Evolutionary conservation across 2,888 invertebrate genomes (phyloP), one percentile per base, ranked within the genome.

Genomic region (Drosophila meridionalis): DNA sequence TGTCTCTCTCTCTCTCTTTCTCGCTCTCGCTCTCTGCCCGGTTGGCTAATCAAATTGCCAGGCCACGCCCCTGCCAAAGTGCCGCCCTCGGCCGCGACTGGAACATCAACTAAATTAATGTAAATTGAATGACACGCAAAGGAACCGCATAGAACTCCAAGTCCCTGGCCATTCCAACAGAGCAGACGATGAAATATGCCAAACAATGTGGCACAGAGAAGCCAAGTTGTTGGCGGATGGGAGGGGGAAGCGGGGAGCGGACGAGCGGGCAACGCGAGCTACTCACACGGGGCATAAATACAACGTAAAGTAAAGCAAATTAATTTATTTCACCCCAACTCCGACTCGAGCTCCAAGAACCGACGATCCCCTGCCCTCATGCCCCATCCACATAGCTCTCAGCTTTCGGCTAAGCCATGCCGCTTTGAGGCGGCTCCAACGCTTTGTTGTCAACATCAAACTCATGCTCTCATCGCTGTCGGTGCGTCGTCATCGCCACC

Each of bases 61-160:
- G 59, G 52, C 40, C 83, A 69, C 76, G 57, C 63, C 63, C 32
- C 34, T 34, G 42, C 55, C 57, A 52, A 56, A 75, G 57, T 61
- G 34, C 50, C 59, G 45, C 70, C 53, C 42, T 32, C 42, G 48
- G 66, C 40, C 47, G 55, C 42, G 52, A 60, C 60, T 47, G 34
- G 67, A 72, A 84, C 82, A 78, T 82, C 69, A 84, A 76, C 82
- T 72, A 82, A 83, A 84, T 84, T 82, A 83, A 76, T 87, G 79
- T 68, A 78, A 78, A 77, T 77, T 69, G 73, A 68, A 77, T 73
- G 67, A 69, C 76, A 78, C 76, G 73, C 76, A 72, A 67, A 48
- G 73, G 79, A 63, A 68, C 78, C 80, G 75, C 82, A 78, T 83
- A 78, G 69, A 78, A 78, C 81, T 59, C 47, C 20, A 65, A 58